Evolutionary conservation across 2,888 invertebrate species (phyloP), one percentile per base, ranked within the genome.

Genomic region (Nebria brevicollis): DNA sequence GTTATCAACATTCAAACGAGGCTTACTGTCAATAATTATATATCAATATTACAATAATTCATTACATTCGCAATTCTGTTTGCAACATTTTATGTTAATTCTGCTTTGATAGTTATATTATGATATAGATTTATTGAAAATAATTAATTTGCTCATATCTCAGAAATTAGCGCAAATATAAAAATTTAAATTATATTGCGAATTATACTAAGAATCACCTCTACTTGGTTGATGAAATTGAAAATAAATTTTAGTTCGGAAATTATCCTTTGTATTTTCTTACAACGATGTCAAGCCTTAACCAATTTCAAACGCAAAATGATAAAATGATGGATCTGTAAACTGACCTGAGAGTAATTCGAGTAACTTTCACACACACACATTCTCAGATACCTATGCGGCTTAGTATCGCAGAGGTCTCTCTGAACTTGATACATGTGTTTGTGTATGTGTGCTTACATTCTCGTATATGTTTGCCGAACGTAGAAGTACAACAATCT

Each of bases 401-500:
- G 54, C 13, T 54, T 13, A 13, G 11, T 10, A 54, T 54, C 8
- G 54, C 13, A 54, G 13, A 54, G 54, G 54, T 54, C 54, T 54
- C 54, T 54, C 54, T 54, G 1, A 54, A 54, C 54, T 54, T 54
- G 54, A 54, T 54, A 54, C 11, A 54, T 54, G 20, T 34, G 54
- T 54, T 54, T 54, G 54, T 54, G 54, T 54, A 54, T 54, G 54
- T 54, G 54, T 54, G 54, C 54, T 54, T 54, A 54, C 54, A 54
- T 54, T 54, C 7, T 3, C 54, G 13, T 54, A 13, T 54, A 54
- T 54, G 54, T 54, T 54, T 54, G 13, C 54, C 13, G 54, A 54
- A 54, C 54, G 8, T 54, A 54, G 54, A 54, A 54, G 11, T 11
- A 8, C 7, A 54, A 11, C 54, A 54, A 11, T 7, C 7, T 54